Percentiles rank a stretch among this genome's conserved stretches.
These are phyloP conservation scores for Smittia sp. DNA, from an alignment of 2,888 invertebrate genomes.

Conservation along the genomic window DNA sequence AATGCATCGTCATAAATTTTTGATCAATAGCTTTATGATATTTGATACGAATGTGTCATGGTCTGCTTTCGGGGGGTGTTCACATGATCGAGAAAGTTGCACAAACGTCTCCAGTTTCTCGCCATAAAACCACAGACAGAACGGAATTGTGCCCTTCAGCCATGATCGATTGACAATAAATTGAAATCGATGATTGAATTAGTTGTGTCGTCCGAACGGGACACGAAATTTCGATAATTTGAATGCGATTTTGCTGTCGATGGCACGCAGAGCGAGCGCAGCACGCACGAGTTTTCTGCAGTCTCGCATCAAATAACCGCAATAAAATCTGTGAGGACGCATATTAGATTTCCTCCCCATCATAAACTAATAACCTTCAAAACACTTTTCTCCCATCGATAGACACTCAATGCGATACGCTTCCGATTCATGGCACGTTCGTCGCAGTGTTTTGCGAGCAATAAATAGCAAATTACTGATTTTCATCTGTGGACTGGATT, in stretches of 20 bases:
- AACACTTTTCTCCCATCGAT: constrained; percentile 16
- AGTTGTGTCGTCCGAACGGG: not conserved
- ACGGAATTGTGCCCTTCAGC: not conserved
- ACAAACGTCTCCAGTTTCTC: not conserved
- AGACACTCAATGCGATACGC: not conserved
- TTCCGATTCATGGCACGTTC: constrained; percentile 33
- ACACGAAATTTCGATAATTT: not conserved
- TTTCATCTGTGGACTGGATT: constrained; percentile 38
- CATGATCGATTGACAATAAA: not conserved
- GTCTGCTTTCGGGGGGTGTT: not conserved
- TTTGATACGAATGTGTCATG: not conserved
- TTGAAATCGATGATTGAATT: not conserved
- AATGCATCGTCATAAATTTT: not conserved
- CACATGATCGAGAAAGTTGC: not conserved
- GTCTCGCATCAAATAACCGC: not conserved
- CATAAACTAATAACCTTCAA: constrained; percentile 39
- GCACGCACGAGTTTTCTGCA: not conserved
- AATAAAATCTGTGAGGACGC: not conserved
- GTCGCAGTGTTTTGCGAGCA: constrained; percentile 23
- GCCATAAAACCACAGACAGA: no score
- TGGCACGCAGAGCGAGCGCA: not conserved
- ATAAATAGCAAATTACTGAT: constrained; percentile 39
- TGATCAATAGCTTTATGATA: constrained; percentile 2
- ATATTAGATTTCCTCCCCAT: not conserved
- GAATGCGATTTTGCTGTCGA: not conserved